phyloP scores from a whole-genome alignment of 2,888 invertebrate species.

The Acheta domesticus region DNA sequence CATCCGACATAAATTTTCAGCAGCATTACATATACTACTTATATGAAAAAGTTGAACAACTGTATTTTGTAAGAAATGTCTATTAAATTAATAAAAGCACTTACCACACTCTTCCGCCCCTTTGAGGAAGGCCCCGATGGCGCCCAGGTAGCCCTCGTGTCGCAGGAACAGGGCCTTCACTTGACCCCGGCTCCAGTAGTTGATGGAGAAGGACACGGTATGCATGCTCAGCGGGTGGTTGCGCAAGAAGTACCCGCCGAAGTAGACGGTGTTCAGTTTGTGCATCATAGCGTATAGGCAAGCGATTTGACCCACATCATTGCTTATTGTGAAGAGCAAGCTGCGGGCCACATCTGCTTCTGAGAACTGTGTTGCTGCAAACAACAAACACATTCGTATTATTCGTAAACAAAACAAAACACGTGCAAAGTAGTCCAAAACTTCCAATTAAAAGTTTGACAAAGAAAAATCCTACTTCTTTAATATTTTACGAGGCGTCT shows the following conservation, averaged over 20 bases:
- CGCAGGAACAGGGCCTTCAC: constrained; percentile 64
- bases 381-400: background rate
- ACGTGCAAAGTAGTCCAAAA: no score
- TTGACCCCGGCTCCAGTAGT: constrained; percentile 65
- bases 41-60: no score
- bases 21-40: no score
- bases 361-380: constrained; percentile 43
- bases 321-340: constrained; percentile 62
- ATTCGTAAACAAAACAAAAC: background rate
- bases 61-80: no score
- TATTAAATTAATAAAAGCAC: constrained; percentile 21
- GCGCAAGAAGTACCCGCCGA: constrained; percentile 66
- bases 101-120: constrained; percentile 58
- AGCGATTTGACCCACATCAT: constrained; percentile 69
- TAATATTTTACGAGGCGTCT: no score
- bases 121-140: constrained; percentile 66
- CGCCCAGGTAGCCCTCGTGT: constrained; percentile 68
- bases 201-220: constrained; percentile 62
- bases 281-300: constrained; percentile 64
- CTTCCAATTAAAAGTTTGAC: no score
- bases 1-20: no score
- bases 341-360: constrained; percentile 62
- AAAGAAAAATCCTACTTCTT: no score
- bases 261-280: constrained; percentile 59
- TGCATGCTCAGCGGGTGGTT: constrained; percentile 69